Percentiles rank a stretch among this genome's conserved stretches.
These are phyloP conservation scores for Botia kubotai DNA, from an alignment of 2,797 vertebrate species.

Conservation along the genomic window DNA sequence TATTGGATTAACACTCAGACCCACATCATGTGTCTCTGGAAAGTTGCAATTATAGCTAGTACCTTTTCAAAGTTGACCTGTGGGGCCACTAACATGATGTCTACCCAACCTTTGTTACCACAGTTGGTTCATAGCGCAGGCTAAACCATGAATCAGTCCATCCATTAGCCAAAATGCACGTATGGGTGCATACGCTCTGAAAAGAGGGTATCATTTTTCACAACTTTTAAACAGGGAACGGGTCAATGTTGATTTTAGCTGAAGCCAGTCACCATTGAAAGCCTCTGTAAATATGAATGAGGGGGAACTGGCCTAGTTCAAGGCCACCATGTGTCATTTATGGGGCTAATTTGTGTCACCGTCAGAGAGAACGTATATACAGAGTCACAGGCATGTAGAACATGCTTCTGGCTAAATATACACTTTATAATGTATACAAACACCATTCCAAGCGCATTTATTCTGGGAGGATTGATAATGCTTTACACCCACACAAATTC, in stretches of 20 bases:
- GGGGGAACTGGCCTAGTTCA: slow-evolving; percentile 42
- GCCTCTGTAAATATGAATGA: slow-evolving; percentile 58
- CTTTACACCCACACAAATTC: slow-evolving; percentile 28
- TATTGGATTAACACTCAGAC: slow-evolving; percentile 29
- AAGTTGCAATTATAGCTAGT: neutral
- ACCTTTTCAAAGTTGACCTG: neutral
- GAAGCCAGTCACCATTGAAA: slow-evolving; percentile 26
- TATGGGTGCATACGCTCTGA: neutral
- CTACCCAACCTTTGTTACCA: neutral
- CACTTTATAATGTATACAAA: slow-evolving; percentile 42
- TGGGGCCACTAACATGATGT: neutral
- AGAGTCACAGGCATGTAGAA: slow-evolving; percentile 29
- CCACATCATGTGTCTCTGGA: neutral
- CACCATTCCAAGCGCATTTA: slow-evolving; percentile 36
- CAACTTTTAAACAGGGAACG: slow-evolving; percentile 3
- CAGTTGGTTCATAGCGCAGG: too few relatives aligned
- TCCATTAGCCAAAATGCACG: neutral
- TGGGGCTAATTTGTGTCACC: slow-evolving; percentile 54
- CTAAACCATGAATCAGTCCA: too few relatives aligned
- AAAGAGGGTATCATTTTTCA: slow-evolving; percentile 10
- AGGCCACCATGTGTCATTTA: slow-evolving; percentile 36
- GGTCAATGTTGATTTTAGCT: slow-evolving; percentile 44
- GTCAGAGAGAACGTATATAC: slow-evolving; percentile 33
- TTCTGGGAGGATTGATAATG: slow-evolving; percentile 31
- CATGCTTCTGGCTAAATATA: slow-evolving; percentile 36